Conservation (phyloP, 1,140 invertebrate genomes). For the Dendroctonus valens region DNA sequence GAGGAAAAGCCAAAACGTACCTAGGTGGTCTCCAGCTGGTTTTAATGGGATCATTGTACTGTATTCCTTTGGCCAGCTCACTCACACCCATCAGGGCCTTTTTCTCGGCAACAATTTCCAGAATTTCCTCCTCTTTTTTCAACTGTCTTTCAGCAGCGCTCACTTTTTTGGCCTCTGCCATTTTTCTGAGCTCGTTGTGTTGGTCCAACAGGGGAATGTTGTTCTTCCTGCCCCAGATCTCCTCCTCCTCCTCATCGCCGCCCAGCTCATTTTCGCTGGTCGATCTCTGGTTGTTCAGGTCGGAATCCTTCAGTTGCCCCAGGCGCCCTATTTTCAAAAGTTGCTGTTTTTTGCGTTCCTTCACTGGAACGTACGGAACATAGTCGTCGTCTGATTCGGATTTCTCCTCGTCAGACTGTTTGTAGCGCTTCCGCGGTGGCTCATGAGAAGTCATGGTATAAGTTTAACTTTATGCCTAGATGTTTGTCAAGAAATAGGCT, state of each 20-base stretch:
- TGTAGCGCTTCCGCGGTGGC: conserved; percentile 45
- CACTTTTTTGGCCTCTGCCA: conserved; percentile 93
- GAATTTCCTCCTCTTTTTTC: conserved; percentile 96
- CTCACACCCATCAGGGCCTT: conserved; percentile 94
- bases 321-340: conserved; percentile 73
- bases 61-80: conserved; percentile 95
- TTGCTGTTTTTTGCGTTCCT: conserved; percentile 82
- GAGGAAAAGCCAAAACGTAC: conserved; percentile 69
- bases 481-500: no score
- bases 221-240: conserved; percentile 83
- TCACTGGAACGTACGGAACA: conserved; percentile 87
- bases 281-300: conserved; percentile 61
- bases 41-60: conserved; percentile 95
- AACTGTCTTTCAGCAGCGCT: conserved; percentile 91
- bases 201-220: conserved; percentile 94
- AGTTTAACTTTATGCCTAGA: no score
- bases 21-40: conserved; percentile 91
- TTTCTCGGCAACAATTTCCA: conserved; percentile 96
- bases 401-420: conserved; percentile 47
- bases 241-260: conserved; percentile 72
- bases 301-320: conserved; percentile 61
- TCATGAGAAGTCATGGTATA: conserved; percentile 3
- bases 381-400: conserved; percentile 70
- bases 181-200: conserved; percentile 92
- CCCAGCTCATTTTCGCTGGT: conserved; percentile 75